Evolutionary conservation across 2,113 vertebrate species (phyloP).

Genomic region (Lophotis ruficrista): DNA sequence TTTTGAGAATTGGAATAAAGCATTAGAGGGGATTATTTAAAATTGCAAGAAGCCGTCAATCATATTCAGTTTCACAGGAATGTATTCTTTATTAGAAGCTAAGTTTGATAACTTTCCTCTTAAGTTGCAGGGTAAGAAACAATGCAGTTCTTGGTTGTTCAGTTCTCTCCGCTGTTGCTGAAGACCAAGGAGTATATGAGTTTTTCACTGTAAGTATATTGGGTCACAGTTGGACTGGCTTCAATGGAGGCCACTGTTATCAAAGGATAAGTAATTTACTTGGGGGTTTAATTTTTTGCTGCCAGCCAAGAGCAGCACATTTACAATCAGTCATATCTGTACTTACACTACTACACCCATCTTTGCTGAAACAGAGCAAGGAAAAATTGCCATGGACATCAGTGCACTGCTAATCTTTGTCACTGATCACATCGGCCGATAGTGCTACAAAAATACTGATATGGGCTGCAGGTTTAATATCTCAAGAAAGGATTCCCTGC

Average conservation of each 20-base stretch:
- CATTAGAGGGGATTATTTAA: neutral
- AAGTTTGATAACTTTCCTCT: neutral
- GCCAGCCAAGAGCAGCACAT: neutral
- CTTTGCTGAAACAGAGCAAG: slow-evolving; percentile 10
- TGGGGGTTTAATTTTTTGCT: neutral
- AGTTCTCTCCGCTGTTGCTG: neutral
- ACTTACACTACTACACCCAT: neutral
- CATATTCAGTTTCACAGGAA: neutral
- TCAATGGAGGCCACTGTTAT: neutral
- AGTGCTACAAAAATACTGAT: slow-evolving; percentile 38
- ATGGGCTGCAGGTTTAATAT: slow-evolving; percentile 33
- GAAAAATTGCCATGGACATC: neutral
- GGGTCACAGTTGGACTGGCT: neutral
- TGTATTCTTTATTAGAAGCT: neutral
- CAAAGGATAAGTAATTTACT: neutral
- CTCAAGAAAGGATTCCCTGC: slow-evolving; percentile 29
- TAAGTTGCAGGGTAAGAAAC: neutral
- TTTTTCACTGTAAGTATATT: neutral
- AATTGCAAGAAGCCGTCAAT: neutral
- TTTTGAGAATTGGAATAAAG: neutral
- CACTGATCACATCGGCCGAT: neutral
- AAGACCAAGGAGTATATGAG: neutral
- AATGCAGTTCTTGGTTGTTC: neutral
- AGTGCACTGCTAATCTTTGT: slow-evolving; percentile 31
- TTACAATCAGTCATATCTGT: neutral